Evolutionary conservation across 2,797 vertebrate species (phyloP).

Genomic region (Argya squamiceps): DNA sequence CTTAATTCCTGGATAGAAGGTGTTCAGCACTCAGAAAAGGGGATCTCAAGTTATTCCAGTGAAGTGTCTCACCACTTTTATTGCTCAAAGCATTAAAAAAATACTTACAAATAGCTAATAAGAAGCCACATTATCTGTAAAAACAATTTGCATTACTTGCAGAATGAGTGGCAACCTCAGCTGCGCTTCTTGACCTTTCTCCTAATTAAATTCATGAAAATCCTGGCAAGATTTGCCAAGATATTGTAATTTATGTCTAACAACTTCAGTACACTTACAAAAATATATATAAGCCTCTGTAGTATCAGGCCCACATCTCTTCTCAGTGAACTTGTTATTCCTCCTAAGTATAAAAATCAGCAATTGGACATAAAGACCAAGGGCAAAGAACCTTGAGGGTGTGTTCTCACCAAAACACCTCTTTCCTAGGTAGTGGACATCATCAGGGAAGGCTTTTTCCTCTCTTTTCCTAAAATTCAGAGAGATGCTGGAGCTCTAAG

Average conservation of each 20-base stretch:
- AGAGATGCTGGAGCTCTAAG: neutral
- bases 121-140: neutral
- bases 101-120: neutral
- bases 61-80: neutral
- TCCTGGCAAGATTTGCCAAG: neutral
- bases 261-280: neutral
- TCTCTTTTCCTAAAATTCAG: neutral
- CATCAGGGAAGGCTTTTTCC: neutral
- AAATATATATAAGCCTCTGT: neutral
- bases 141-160: neutral
- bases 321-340: neutral
- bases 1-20: neutral
- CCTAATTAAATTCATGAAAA: neutral
- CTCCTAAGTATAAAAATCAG: neutral
- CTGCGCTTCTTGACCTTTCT: neutral
- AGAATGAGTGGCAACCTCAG: fast-evolving
- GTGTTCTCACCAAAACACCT: neutral
- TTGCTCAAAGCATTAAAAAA: neutral
- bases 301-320: neutral
- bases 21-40: neutral
- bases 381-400: neutral
- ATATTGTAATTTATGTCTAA: neutral
- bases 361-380: neutral
- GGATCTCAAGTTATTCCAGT: neutral
- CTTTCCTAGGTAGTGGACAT: neutral